Base-by-base conservation (phyloP, 2,797 vertebrate genomes). In the Tiaroga cobitis region DNA sequence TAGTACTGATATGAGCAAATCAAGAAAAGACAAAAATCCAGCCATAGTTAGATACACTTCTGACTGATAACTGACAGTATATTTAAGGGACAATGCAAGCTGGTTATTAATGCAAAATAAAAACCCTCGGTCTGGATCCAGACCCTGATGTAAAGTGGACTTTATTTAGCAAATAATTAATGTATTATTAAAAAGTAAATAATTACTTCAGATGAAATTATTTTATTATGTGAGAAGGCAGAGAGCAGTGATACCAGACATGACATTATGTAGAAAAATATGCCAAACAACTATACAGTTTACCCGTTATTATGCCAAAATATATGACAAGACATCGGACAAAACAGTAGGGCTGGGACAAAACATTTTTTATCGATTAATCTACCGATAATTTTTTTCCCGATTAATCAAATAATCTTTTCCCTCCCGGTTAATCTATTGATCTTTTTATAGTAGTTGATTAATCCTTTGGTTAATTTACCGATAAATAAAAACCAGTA, bases 21-120 rank as follows among this genome's bases (percentile, higher is more conserved):
- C 77, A 74, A 8, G 21, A 21, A 75, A 41, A n/a, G 29, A 32
- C 39, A 21, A 82, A 29, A 49, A 84, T 63, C 19, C 68, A 68
- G 46, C 72, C 73, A 49, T 37, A 46, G 54, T 32, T 56, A 70
- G 43, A 51, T 39, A 8, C 26, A 34, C 16, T 49, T 83, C 15
- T 10, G 3, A 21, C 41, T 37, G 67, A 24, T 34, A 0, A 46
- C 26, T 63, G 63, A 37, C 18, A 73, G 21, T n/a, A 77, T 9
- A 16, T 43, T 8, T n/a, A n/a, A 76, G 21, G 19, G 7, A 8
- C 2, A 24, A 75, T 32, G 26, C 18, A 74, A 49, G 1, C 2
- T 11, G 9, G n/a, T 8, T 2, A 19, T 74, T 75, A 18, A 13
- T 74, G 72, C 8, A 21, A 74, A 74, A 29, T 49, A 73, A 73